phyloP scores from a whole-genome alignment of 2,888 invertebrate species.

The Laothoe populi region DNA sequence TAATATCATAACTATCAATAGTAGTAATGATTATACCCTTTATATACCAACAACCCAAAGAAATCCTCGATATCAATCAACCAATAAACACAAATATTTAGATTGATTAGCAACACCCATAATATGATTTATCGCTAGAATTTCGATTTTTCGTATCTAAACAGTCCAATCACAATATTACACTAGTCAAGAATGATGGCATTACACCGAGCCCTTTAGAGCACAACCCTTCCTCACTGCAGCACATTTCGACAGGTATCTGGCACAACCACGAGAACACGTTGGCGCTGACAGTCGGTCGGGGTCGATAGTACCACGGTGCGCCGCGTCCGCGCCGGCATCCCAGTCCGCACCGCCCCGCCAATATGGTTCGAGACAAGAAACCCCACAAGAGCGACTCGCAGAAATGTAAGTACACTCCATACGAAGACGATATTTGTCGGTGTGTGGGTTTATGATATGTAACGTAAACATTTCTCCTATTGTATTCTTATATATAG shows the following conservation, averaged over 20 bases:
- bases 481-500: no score
- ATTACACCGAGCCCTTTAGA: no score
- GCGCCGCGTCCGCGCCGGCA: constrained; percentile 65
- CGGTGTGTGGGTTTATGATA: no score
- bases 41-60: no score
- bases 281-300: constrained; percentile 67
- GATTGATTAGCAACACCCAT: no score
- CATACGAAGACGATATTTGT: background rate
- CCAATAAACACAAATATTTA: no score
- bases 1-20: no score
- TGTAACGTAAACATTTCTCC: no score
- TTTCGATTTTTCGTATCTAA: background rate
- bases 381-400: constrained; percentile 80
- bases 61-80: no score
- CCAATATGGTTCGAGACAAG: constrained; percentile 81
- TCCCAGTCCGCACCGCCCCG: constrained; percentile 54
- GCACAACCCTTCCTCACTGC: constrained; percentile 24
- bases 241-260: constrained; percentile 60
- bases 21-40: no score
- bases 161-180: background rate
- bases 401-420: constrained; percentile 73
- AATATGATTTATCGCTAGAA: background rate
- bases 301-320: constrained; percentile 78
- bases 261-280: constrained; percentile 80
- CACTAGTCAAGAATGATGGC: background rate